phyloP scores from a whole-genome alignment of 2,797 vertebrate species.

The Typhlichthys eigenmanni region DNA sequence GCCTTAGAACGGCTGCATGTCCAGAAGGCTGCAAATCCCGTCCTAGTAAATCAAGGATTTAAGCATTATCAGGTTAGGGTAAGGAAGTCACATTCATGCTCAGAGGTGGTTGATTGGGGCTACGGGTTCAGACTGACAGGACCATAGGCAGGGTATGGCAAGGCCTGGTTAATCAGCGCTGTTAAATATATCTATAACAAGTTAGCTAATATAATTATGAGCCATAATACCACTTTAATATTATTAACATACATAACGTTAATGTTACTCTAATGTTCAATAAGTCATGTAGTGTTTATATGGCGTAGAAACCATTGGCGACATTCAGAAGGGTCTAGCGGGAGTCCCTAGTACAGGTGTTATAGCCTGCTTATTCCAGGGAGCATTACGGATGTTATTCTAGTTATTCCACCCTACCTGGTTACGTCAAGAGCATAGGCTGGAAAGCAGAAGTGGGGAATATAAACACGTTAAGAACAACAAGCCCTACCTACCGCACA shows the following conservation, averaged over 20 bases:
- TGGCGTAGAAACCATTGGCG: no score
- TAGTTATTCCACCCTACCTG: slow-evolving; percentile 6
- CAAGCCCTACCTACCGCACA: no score
- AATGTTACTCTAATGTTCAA: no score
- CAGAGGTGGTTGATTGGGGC: neutral
- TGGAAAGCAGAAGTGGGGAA: neutral
- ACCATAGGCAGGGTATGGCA: neutral
- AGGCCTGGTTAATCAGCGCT: neutral
- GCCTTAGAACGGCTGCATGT: slow-evolving; percentile 16
- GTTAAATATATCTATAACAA: neutral
- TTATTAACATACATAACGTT: no score
- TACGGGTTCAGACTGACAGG: neutral
- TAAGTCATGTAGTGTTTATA: no score
- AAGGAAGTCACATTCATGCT: slow-evolving; percentile 32
- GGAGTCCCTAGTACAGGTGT: slow-evolving; percentile 3
- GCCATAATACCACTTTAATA: no score
- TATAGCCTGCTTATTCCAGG: slow-evolving; percentile 15
- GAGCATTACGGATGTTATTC: slow-evolving; percentile 31
- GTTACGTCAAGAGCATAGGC: slow-evolving; percentile 16
- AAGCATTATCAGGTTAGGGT: slow-evolving; percentile 61
- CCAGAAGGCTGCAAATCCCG: slow-evolving; percentile 66
- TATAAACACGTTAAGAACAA: no score
- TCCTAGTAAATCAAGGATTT: slow-evolving; percentile 69
- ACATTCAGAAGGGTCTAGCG: neutral
- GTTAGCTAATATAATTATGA: no score